Base-by-base conservation (phyloP, 2,113 vertebrate species). In the Elaphurus davidianus region DNA sequence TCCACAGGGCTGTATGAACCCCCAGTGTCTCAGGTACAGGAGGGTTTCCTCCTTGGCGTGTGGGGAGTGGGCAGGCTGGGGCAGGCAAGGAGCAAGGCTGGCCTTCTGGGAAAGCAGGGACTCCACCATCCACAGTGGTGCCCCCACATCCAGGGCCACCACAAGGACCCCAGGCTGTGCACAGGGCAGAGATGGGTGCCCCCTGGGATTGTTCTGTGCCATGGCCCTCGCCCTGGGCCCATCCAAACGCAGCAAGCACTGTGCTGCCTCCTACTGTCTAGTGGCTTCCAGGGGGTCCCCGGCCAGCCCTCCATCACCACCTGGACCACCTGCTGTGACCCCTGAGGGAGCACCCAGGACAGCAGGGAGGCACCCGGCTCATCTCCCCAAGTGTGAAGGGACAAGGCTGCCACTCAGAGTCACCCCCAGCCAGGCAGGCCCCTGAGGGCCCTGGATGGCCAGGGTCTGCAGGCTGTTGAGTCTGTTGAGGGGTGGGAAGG, bases 171-270 rank as follows among this genome's bases (percentile, higher is more conserved):
- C 64, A 25, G 55, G 45, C 2, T 25, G 7, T 21, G 23, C 6
- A 9, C 2, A 47, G 84, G 30, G 23, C 45, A 54, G 25, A 52
- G 74, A 11, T 17, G 5, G 13, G 47, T 1, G 13, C 54, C 60
- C 28, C 64, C 55, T 17, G 33, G 25, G n/a, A 28, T 59, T 21
- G 43, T 62, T 12, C 6, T 45, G 36, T 25, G 33, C 76, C 5
- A 3, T 45, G 28, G 23, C 23, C 19, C 78, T 54, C 2, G 0
- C 33, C 19, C 47, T 40, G 7, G 8, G 19, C 6, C 21, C 52
- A 23, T 6, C 83, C 43, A 43, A 15, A n/a, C 0, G 0, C 10
- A 4, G 36, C 2, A 12, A 71, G 19, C 13, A 11, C 21, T 27
- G 28, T 54, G 36, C n/a, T 16, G 5, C 33, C 10, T n/a, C 82